These are phyloP conservation scores for Cynaeus angustus DNA, from an alignment of 2,888 invertebrate genomes.

Conservation along the genomic window DNA sequence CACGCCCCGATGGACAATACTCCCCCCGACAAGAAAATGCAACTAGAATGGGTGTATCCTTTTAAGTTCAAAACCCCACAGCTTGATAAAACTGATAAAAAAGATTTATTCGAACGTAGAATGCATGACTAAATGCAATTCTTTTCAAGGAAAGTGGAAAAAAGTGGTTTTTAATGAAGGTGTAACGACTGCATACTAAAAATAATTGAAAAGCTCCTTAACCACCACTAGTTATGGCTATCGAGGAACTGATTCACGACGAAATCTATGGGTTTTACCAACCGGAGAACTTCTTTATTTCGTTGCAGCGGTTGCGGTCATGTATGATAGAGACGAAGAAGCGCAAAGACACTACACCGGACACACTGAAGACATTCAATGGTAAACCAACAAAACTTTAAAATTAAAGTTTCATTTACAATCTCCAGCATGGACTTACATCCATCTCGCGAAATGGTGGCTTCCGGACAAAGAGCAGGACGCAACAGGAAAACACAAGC, in stretches of 20 bases:
- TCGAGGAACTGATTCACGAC: conserved; percentile 90
- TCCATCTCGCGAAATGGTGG: conserved; percentile 90
- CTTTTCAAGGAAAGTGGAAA: conserved; percentile 39
- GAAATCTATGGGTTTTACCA: conserved; percentile 93
- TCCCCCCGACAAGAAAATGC: conserved; percentile 90
- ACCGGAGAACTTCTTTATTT: conserved; percentile 95
- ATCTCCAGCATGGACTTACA: conserved; percentile 86
- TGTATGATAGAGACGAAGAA: conserved; percentile 90
- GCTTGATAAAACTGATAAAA: conserved; percentile 5
- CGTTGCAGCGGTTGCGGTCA: conserved; percentile 93
- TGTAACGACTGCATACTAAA: conserved; percentile 45
- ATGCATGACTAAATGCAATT: conserved; percentile 52
- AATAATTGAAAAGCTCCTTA: conserved; percentile 62
- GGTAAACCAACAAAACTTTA: conserved; percentile 74
- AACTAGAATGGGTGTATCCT: conserved; percentile 95
- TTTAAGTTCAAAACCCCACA: conserved; percentile 38
- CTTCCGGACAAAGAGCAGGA: conserved; percentile 91
- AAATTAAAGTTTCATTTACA: conserved; percentile 7
- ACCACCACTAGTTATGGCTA: conserved; percentile 86
- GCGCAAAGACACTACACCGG: conserved; percentile 92
- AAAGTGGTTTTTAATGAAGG: conserved; percentile 50
- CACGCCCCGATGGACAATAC: conserved; percentile 89
- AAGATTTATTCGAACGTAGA: conserved; percentile 2
- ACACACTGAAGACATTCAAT: conserved; percentile 95
- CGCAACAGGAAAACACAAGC: conserved; percentile 89